These are phyloP conservation scores for Lasioglossum lativentre DNA, from an alignment of 2,888 invertebrate genomes.

Conservation along the genomic window DNA sequence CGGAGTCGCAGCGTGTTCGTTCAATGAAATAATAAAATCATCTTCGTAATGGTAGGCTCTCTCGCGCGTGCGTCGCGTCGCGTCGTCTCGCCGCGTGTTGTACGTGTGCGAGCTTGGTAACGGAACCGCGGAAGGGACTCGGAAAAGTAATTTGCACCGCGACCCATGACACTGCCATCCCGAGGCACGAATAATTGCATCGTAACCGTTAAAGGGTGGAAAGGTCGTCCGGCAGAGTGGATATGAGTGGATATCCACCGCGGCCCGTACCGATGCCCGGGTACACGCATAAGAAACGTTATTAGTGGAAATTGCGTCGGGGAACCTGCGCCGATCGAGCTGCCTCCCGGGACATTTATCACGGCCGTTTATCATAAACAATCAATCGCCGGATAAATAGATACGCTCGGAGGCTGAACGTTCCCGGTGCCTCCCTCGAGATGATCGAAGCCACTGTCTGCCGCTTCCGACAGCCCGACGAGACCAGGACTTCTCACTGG, in stretches of 20 bases:
- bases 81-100: neutral
- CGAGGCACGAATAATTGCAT: constrained; percentile 70
- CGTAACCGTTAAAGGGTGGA: constrained; percentile 73
- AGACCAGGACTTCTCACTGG: neutral
- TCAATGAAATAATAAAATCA: constrained; percentile 70
- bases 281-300: constrained; percentile 51
- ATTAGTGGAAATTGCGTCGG: constrained; percentile 56
- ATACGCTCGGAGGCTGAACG: constrained; percentile 1
- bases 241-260: constrained; percentile 13
- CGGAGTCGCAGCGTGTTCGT: constrained; percentile 43
- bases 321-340: neutral
- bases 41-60: constrained; percentile 44
- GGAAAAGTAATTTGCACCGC: constrained; percentile 69
- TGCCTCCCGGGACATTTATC: constrained; percentile 44
- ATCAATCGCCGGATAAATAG: constrained; percentile 39
- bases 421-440: neutral
- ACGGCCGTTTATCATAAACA: constrained; percentile 49
- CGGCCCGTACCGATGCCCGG: neutral
- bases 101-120: constrained; percentile 47
- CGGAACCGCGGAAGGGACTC: constrained; percentile 62
- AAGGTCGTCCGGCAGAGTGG: constrained; percentile 53
- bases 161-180: constrained; percentile 68
- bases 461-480: constrained; percentile 34
- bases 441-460: constrained; percentile 29
- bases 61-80: constrained; percentile 13